Base-by-base conservation (phyloP, 2,888 invertebrate species). In the Polymixis lichenea region DNA sequence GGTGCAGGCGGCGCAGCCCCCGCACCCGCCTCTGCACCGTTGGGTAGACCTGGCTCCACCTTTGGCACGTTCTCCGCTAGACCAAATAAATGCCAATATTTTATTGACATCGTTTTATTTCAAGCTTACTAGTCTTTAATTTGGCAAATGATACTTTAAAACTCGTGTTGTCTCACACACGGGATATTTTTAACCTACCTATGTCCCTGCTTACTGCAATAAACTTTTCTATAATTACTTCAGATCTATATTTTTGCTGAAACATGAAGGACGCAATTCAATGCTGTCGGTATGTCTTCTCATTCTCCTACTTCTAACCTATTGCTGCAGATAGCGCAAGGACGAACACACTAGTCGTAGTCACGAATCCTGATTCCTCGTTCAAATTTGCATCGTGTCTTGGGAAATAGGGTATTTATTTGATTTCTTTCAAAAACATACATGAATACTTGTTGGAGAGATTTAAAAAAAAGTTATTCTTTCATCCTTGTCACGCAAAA, bases 21-120 rank as follows among this genome's bases (percentile, higher is more conserved):
- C 0, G 92, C 91, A 0, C 96, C 91, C 0, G 93, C 92, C 56
- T 95, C 95, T 9, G 95, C 92, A 3, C 96, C 96, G 89, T 97
- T 97, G 2, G 97, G 97, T 84, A 97, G 93, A 0, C 97, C 96
- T 0, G 97, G 96, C 62, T 96, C 96, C 66, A 97, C 92, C 66
- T 95, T 95, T 0, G 97, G 97, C 56, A 97, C 97, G 82, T 95
- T 97, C 86, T 97, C 95, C 55, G 93, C 94, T 92, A 78, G 0
- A 78, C 4, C 1, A 32, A 28, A 53, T n/a, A 51, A n/a, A 49
- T 9, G 0, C 22, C 9, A 69, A 53, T 53, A n/a, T 38, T 49
- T 61, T n/a, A n/a, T n/a, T 55, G 28, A 19, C 17, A 17, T 17
- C 0, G 0, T 8, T 51, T 13, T 17, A 69, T 67, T 72, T 53